A percentile compares a stretch with the other conserved stretches of the same genome.
Evolutionary conservation across 35 echinoderm and acorn worm genomes (phyloP).

Genomic region (Acanthaster planci): DNA sequence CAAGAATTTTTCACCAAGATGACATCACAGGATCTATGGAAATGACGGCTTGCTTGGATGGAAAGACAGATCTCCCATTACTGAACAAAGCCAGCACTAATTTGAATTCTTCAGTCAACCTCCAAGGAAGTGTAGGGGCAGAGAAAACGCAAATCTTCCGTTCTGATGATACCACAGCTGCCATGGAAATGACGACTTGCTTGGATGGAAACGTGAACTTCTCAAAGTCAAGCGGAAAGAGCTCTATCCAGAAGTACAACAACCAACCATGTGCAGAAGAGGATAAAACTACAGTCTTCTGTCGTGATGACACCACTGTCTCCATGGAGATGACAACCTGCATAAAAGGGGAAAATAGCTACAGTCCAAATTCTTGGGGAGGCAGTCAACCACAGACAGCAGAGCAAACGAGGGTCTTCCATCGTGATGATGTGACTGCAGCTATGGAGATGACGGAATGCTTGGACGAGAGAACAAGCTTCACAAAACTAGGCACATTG

Average conservation of each 20-base stretch:
- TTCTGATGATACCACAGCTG: constrained; percentile 32
- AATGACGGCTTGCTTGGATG: background rate
- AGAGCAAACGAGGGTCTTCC: background rate
- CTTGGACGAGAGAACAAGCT: background rate
- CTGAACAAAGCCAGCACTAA: background rate
- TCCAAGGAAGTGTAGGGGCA: background rate
- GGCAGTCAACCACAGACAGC: background rate
- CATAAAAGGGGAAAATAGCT: too few relatives aligned
- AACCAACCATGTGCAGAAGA: too few relatives aligned
- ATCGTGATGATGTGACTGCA: background rate
- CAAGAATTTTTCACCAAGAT: background rate
- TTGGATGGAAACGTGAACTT: background rate
- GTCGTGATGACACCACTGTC: too few relatives aligned
- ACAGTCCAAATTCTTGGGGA: too few relatives aligned
- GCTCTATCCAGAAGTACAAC: too few relatives aligned
- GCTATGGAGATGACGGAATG: constrained; percentile 60
- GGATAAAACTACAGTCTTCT: too few relatives aligned
- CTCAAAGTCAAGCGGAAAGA: background rate
- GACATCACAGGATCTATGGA: background rate
- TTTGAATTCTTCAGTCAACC: background rate
- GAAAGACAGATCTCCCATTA: background rate
- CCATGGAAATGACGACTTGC: constrained; percentile 33
- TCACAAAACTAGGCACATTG: too few relatives aligned
- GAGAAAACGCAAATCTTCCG: background rate
- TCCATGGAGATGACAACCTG: too few relatives aligned